Percentiles rank a stretch among this genome's conserved stretches.
Conservation (phyloP, 2,888 invertebrate genomes). For the Siphlonurus alternatus region DNA sequence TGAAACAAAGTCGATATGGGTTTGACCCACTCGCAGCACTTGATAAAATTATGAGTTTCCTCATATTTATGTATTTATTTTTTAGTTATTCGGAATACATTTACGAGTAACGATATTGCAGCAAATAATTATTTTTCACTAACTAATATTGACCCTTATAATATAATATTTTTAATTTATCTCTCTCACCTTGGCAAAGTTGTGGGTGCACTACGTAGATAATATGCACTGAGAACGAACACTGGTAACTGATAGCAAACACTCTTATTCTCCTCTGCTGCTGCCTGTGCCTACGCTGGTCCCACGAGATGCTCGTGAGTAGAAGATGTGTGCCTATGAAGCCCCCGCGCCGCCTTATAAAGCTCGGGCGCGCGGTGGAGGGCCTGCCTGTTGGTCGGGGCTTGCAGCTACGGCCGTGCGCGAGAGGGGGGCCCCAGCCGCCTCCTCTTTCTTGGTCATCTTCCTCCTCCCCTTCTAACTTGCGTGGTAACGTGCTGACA, state of each 20-base stretch:
- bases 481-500: not conserved
- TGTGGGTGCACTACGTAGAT: not conserved
- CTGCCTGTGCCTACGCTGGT: not conserved
- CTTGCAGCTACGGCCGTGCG: not conserved
- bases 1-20: too few relatives aligned
- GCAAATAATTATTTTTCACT: too few relatives aligned
- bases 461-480: not conserved
- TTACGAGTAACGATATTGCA: too few relatives aligned
- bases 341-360: conserved; percentile 3
- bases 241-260: not conserved
- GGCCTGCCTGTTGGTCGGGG: not conserved
- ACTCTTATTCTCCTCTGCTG: not conserved
- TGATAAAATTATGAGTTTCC: too few relatives aligned
- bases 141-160: too few relatives aligned
- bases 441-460: not conserved
- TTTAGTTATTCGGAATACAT: too few relatives aligned
- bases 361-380: not conserved
- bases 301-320: not conserved
- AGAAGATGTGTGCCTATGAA: not conserved
- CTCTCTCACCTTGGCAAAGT: too few relatives aligned
- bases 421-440: not conserved
- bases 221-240: too few relatives aligned
- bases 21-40: too few relatives aligned
- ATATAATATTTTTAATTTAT: too few relatives aligned
- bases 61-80: too few relatives aligned